Base-by-base conservation (phyloP, 2,113 vertebrate species). In the Periophthalmodon schlosseri region DNA sequence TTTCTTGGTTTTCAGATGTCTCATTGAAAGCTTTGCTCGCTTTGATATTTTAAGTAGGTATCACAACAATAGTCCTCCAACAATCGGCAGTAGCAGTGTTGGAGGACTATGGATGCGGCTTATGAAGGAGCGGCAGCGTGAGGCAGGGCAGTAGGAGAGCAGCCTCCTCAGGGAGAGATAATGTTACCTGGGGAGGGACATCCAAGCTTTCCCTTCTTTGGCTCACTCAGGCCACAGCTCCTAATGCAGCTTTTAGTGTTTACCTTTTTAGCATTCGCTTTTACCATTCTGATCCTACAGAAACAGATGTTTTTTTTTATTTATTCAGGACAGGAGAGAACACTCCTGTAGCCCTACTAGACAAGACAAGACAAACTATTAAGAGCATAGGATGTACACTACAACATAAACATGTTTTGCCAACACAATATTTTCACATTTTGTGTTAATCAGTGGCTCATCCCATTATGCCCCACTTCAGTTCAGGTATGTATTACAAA, bases 31-130 rank as follows among this genome's bases (percentile, higher is more conserved):
- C 89, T 93, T 92, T 91, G 70, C 52, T 73, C 36, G 94, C 95
- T 97, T 96, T 96, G 96, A 96, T 96, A 96, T 95, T 96, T 94
- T 95, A 95, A 95, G 95, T 95, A 95, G 95, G 94, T 91, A 92
- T 94, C 88, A 90, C 92, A 94, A 96, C 95, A 96, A 96, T 84
- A 95, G 94, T n/a, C n/a, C 90, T 82, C 89, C 85, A 90, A 93
- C 93, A 91, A 89, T 90, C 92, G 92, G 90, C 78, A 88, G 76
- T 86, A 94, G 39, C 93, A 86, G 93, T 87, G 91, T 94, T 88
- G 91, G 90, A 90, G 91, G 75, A 89, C 89, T 88, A 86, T 88
- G 84, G 89, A 91, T 72, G 87, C 81, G 89, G 89, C 93, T 90
- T 94, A 90, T 91, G 92, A 93, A 78, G 70, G 75, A 89, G 76